Conservation (phyloP, 2,888 invertebrate species). For the Agrochola macilenta region DNA sequence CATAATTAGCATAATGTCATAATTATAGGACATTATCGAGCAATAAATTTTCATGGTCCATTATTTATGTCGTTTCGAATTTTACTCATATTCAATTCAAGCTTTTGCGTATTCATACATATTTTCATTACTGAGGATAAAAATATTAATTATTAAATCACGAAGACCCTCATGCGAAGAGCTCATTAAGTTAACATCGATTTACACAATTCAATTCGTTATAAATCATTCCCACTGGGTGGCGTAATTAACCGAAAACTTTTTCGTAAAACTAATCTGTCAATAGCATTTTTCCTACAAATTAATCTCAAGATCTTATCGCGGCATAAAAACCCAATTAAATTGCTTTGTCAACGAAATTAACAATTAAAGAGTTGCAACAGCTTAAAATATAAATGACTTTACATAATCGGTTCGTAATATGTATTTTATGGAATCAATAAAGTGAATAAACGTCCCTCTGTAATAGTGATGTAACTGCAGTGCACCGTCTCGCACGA, state of each 20-base stretch:
- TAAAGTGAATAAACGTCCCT: constrained; percentile 64
- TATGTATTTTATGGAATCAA: constrained; percentile 64
- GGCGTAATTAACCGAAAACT: constrained; percentile 21
- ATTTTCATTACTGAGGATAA: not conserved
- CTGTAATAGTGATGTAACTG: constrained; percentile 56
- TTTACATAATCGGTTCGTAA: constrained; percentile 49
- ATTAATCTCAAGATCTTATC: constrained; percentile 45
- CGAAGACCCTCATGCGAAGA: not conserved
- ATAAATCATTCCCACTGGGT: constrained; percentile 18
- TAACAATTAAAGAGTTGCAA: constrained; percentile 39
- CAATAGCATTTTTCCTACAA: constrained; percentile 34
- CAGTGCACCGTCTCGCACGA: constrained; percentile 40
- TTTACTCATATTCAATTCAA: not conserved
- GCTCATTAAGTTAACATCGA: constrained; percentile 5
- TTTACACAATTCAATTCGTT: constrained; percentile 20
- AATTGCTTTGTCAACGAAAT: constrained; percentile 46
- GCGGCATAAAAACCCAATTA: constrained; percentile 54
- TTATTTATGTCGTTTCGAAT: not conserved
- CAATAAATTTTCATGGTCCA: not conserved
- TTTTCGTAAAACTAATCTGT: constrained; percentile 50
- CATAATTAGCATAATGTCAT: constrained; percentile 18
- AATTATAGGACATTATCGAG: constrained; percentile 6
- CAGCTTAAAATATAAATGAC: constrained; percentile 29
- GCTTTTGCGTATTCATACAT: not conserved
- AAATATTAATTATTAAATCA: not conserved